These are phyloP conservation scores for Dolichomitus sp. DNA, from an alignment of 2,888 invertebrate genomes.

Conservation along the genomic window DNA sequence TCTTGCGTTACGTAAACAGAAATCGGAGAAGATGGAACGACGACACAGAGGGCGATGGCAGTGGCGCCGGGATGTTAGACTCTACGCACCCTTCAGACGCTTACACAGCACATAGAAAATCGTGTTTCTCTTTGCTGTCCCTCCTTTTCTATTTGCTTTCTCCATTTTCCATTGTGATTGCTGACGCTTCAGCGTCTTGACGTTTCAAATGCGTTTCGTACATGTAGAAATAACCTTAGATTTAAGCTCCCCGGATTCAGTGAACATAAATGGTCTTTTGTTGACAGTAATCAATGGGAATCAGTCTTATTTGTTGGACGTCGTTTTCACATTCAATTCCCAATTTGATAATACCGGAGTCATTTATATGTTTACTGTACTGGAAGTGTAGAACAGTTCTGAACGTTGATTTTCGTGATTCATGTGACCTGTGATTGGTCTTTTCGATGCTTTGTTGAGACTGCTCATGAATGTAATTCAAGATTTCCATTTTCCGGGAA, in stretches of 20 bases:
- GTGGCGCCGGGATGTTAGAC: neutral
- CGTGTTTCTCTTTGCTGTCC: constrained; percentile 1
- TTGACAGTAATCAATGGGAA: neutral
- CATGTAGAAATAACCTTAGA: neutral
- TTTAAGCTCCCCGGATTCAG: too few species aligned
- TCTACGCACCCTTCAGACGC: neutral
- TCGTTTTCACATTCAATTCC: too few species aligned
- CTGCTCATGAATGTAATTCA: too few species aligned
- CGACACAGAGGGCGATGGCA: neutral
- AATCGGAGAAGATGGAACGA: constrained; percentile 32
- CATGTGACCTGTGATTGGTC: too few species aligned
- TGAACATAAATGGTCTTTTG: neutral
- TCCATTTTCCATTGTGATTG: neutral
- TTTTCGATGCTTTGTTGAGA: too few species aligned
- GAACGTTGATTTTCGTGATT: too few species aligned
- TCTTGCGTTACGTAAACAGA: constrained; percentile 43
- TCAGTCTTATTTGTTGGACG: neutral
- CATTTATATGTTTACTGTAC: too few species aligned
- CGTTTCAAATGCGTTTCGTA: neutral
- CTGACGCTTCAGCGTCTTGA: neutral
- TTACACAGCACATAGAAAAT: neutral
- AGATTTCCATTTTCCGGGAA: too few species aligned
- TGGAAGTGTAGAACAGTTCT: too few species aligned
- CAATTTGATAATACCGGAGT: too few species aligned
- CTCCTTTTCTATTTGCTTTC: neutral